A percentile compares a stretch with the other conserved stretches of the same genome.
phyloP scores from a whole-genome alignment of 2,888 invertebrate species.

The Cephonodes hylas region DNA sequence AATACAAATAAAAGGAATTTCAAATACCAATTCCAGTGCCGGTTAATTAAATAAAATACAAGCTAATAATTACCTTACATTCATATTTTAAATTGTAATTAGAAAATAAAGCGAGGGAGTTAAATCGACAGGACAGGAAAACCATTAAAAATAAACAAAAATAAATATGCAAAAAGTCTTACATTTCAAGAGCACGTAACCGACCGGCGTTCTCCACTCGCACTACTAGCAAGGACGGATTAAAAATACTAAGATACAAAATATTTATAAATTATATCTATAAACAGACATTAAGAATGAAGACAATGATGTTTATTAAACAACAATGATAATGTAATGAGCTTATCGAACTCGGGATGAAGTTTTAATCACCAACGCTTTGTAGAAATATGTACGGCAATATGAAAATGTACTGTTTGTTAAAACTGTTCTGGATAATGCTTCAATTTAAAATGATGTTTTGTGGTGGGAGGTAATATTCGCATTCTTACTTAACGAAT shows the following conservation, averaged over 20 bases:
- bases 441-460: too few species aligned
- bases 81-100: not conserved
- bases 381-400: not conserved
- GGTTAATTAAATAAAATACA: not conserved
- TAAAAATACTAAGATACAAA: not conserved
- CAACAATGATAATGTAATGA: slow-evolving; percentile 11
- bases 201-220: not conserved
- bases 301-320: slow-evolving; percentile 7
- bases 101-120: not conserved
- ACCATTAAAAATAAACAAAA: not conserved
- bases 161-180: not conserved
- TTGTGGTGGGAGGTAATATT: too few species aligned
- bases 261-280: not conserved
- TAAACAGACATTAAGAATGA: not conserved
- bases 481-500: too few species aligned
- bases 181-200: not conserved
- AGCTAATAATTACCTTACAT: too few species aligned
- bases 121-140: not conserved
- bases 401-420: too few species aligned
- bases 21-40: too few species aligned
- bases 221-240: not conserved
- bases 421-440: too few species aligned
- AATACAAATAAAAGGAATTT: too few species aligned
- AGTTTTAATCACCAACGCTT: not conserved
- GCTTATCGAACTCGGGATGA: slow-evolving; percentile 11